Conservation (phyloP, 2,797 vertebrate genomes). For the Danio choprae region DNA sequence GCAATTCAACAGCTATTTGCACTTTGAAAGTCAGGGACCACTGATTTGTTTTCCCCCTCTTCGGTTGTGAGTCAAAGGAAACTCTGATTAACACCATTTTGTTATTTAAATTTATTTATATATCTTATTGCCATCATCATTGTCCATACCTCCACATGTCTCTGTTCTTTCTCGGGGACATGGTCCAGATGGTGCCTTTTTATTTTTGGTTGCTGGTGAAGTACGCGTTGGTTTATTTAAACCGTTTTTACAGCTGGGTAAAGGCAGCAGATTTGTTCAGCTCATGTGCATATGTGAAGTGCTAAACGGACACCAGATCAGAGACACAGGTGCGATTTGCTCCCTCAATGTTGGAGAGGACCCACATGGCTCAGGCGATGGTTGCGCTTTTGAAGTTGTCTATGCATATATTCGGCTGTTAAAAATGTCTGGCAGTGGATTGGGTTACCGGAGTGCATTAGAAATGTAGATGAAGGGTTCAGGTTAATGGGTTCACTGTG, state of each 20-base stretch:
- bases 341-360: background rate
- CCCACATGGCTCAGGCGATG: background rate
- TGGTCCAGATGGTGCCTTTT: slow-evolving; percentile 40
- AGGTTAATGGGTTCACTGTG: slow-evolving; percentile 45
- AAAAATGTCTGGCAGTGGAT: slow-evolving; percentile 16
- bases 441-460: slow-evolving; percentile 35
- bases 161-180: slow-evolving; percentile 24
- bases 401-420: background rate
- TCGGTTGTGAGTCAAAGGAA: slow-evolving; percentile 1
- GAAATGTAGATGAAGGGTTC: slow-evolving; percentile 34
- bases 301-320: slow-evolving; percentile 42
- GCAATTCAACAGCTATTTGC: too few relatives aligned
- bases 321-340: slow-evolving; percentile 48
- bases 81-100: slow-evolving; percentile 1
- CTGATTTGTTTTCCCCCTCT: too few relatives aligned
- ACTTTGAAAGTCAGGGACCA: too few relatives aligned
- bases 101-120: too few relatives aligned
- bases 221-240: slow-evolving; percentile 55
- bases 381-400: slow-evolving; percentile 14
- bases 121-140: slow-evolving; percentile 1
- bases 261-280: slow-evolving; percentile 46
- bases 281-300: slow-evolving; percentile 11
- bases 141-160: slow-evolving; percentile 34
- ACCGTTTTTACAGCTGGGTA: slow-evolving; percentile 52
- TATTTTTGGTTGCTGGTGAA: slow-evolving; percentile 38